phyloP scores from a whole-genome alignment of 2,888 invertebrate genomes.

The Caenorhabditis zanzibari region DNA sequence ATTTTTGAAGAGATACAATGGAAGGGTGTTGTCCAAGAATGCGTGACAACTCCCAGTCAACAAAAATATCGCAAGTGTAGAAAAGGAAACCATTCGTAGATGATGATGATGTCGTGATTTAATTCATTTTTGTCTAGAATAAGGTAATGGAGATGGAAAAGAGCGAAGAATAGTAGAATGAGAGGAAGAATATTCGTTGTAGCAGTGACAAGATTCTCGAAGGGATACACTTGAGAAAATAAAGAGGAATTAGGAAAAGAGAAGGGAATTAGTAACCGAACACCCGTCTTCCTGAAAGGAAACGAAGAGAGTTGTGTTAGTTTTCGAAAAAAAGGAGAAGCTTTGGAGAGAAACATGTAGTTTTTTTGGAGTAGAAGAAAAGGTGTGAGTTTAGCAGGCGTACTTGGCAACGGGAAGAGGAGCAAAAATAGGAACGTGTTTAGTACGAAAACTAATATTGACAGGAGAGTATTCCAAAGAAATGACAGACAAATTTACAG shows the following conservation, averaged over 20 bases:
- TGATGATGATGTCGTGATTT: constrained; percentile 5
- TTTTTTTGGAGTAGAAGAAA: constrained; percentile 13
- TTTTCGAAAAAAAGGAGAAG: constrained; percentile 16
- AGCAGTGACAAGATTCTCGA: constrained; percentile 33
- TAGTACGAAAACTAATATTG: background rate
- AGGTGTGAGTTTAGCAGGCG: constrained; percentile 14
- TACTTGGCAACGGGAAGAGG: constrained; percentile 17
- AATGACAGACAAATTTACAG: too few relatives aligned
- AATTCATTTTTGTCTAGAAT: constrained; percentile 45
- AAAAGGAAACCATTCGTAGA: constrained; percentile 27
- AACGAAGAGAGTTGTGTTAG: constrained; percentile 9
- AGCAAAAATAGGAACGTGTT: too few relatives aligned
- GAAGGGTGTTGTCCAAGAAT: constrained; percentile 75
- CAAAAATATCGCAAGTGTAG: constrained; percentile 47
- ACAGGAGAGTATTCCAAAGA: background rate
- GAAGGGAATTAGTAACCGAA: constrained; percentile 60
- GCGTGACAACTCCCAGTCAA: constrained; percentile 40
- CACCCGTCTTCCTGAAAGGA: constrained; percentile 54
- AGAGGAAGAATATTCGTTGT: constrained; percentile 11
- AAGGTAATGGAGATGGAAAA: background rate
- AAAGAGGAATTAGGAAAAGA: constrained; percentile 50
- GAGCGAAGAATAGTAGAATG: background rate
- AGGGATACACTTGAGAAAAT: constrained; percentile 59
- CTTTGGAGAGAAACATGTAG: background rate
- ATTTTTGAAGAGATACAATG: constrained; percentile 73